Percentiles rank a stretch among this genome's conserved stretches.
Evolutionary conservation across 2,888 invertebrate species (phyloP).

Genomic region (Melinaea menophilus): DNA sequence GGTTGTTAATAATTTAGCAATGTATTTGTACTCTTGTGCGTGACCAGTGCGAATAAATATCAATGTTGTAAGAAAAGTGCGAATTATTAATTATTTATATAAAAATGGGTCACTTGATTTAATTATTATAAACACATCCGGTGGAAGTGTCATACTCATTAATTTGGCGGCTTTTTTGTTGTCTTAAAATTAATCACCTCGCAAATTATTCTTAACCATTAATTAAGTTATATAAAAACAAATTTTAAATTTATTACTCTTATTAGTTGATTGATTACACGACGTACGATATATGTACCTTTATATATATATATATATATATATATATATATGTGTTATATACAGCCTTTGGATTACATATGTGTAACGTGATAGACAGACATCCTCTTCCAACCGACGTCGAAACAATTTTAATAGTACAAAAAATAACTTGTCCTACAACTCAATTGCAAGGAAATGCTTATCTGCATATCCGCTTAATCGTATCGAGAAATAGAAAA

Average conservation of each 20-base stretch:
- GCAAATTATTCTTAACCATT: background rate
- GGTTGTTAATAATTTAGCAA: slow-evolving; percentile 30
- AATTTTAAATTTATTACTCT: slow-evolving; percentile 1
- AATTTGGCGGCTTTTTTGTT: background rate
- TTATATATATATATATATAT: too few species aligned
- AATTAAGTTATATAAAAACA: background rate
- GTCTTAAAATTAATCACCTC: slow-evolving; percentile 1
- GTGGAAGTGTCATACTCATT: slow-evolving; percentile 8
- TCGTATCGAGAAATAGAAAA: background rate
- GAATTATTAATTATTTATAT: slow-evolving; percentile 14
- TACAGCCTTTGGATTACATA: too few species aligned
- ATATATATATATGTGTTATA: too few species aligned
- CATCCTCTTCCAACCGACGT: background rate
- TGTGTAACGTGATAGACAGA: too few species aligned
- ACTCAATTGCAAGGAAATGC: slow-evolving; percentile 15
- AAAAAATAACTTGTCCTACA: slow-evolving; percentile 2
- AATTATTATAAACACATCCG: slow-evolving; percentile 10
- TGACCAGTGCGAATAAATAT: slow-evolving; percentile 71
- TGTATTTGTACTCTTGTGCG: slow-evolving; percentile 50
- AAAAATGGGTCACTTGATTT: slow-evolving; percentile 9
- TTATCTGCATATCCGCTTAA: slow-evolving; percentile 20
- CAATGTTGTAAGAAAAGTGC: slow-evolving; percentile 27
- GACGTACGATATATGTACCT: background rate
- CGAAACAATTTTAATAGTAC: background rate
- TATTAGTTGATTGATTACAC: background rate